A percentile compares a stretch with the other conserved stretches of the same genome.
These are phyloP conservation scores for Halictus rubicundus DNA, from an alignment of 1,140 invertebrate species.

Conservation along the genomic window DNA sequence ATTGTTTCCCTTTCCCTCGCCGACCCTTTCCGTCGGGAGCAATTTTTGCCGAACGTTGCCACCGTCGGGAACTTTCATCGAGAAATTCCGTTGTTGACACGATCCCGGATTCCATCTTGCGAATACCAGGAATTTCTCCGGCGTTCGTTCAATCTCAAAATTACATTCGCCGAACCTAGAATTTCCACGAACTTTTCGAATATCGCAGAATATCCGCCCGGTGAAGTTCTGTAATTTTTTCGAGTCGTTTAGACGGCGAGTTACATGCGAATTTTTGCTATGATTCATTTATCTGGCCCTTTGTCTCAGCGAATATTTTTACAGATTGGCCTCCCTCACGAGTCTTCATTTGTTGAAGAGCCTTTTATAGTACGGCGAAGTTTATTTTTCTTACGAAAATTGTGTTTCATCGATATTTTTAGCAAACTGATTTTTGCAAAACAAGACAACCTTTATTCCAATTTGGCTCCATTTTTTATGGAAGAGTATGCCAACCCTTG, in stretches of 20 bases:
- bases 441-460: too few relatives aligned
- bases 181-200: not conserved
- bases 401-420: too few relatives aligned
- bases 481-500: too few relatives aligned
- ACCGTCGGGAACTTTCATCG: not conserved
- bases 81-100: constrained; percentile 14
- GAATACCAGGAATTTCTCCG: not conserved
- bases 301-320: too few relatives aligned
- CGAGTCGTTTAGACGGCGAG: not conserved
- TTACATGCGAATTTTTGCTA: too few relatives aligned
- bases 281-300: too few relatives aligned
- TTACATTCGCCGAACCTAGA: not conserved
- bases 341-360: too few relatives aligned
- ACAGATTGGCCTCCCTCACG: too few relatives aligned
- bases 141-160: not conserved
- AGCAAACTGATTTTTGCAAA: too few relatives aligned
- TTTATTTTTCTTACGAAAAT: too few relatives aligned
- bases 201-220: not conserved
- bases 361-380: too few relatives aligned
- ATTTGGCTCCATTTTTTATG: too few relatives aligned
- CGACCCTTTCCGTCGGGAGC: not conserved
- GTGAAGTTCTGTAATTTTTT: not conserved
- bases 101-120: not conserved
- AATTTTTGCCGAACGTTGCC: not conserved
- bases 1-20: constrained; percentile 16